Conservation (phyloP, 2,888 invertebrate genomes). For the Atherix ibis region DNA sequence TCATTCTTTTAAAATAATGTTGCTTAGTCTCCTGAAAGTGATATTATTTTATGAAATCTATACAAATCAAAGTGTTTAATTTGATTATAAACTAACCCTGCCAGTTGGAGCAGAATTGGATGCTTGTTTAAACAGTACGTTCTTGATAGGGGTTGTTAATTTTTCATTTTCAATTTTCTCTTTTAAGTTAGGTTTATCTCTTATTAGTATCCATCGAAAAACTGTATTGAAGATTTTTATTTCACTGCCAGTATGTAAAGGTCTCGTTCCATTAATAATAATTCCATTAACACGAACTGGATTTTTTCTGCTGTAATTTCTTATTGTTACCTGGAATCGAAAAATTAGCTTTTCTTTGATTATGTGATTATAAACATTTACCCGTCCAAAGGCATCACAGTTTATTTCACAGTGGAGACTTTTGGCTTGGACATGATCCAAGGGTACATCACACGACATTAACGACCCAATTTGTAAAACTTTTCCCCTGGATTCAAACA, state of each 20-base stretch:
- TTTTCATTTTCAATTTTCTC: slow-evolving; percentile 5
- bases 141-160: slow-evolving; percentile 14
- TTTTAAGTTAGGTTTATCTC: too few species aligned
- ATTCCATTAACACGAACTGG: slow-evolving; percentile 22
- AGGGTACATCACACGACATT: slow-evolving; percentile 21
- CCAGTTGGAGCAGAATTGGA: slow-evolving; percentile 23
- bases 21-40: slow-evolving; percentile 13
- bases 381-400: slow-evolving; percentile 28
- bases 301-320: slow-evolving; percentile 19
- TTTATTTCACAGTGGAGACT: slow-evolving; percentile 25
- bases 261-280: slow-evolving; percentile 18
- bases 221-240: slow-evolving; percentile 22
- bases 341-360: background rate
- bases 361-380: slow-evolving; percentile 18
- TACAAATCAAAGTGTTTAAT: background rate
- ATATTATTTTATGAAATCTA: background rate
- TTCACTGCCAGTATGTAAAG: slow-evolving; percentile 19
- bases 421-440: slow-evolving; percentile 18
- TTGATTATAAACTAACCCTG: slow-evolving; percentile 15
- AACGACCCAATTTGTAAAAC: slow-evolving; percentile 25
- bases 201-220: slow-evolving; percentile 27
- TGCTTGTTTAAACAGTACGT: slow-evolving; percentile 16
- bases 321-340: slow-evolving; percentile 20
- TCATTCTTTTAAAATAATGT: slow-evolving; percentile 18
- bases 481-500: slow-evolving; percentile 15